phyloP scores from a whole-genome alignment of 1,140 invertebrate species.

The Neuroterus valhalla region DNA sequence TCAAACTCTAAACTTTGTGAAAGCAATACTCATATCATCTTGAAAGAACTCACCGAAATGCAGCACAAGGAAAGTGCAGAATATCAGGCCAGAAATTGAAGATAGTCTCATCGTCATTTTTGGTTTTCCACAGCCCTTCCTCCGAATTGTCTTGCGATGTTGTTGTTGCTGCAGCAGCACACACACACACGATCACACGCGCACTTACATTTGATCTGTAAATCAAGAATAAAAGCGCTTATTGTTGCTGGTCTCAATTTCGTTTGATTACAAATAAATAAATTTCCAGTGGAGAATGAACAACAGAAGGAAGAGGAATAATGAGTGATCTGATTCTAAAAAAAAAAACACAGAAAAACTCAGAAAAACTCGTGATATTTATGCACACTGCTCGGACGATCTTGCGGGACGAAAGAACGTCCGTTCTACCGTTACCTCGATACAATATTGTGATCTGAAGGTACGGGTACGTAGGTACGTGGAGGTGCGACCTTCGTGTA shows the following conservation, averaged over 20 bases:
- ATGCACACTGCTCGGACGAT: constrained; percentile 11
- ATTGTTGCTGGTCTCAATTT: not conserved
- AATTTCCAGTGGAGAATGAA: too few species aligned
- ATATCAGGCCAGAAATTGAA: constrained; percentile 59
- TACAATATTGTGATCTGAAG: constrained; percentile 20
- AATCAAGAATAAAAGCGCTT: constrained; percentile 51
- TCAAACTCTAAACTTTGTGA: too few species aligned
- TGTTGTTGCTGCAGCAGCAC: constrained; percentile 41
- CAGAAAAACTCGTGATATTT: constrained; percentile 30
- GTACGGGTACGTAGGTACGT: not conserved
- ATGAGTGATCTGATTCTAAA: not conserved
- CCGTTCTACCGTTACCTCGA: constrained; percentile 23
- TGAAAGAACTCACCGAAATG: constrained; percentile 59
- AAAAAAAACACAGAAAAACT: constrained; percentile 43
- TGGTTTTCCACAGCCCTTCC: constrained; percentile 51
- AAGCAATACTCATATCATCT: constrained; percentile 8
- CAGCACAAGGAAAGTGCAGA: constrained; percentile 57
- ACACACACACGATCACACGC: constrained; percentile 63
- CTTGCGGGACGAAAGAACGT: constrained; percentile 10
- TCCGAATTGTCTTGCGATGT: constrained; percentile 44
- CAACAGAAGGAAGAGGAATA: too few species aligned
- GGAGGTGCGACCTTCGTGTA: constrained; percentile 22
- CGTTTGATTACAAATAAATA: not conserved
- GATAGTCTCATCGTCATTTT: constrained; percentile 62
- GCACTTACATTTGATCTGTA: constrained; percentile 70